Evolutionary conservation across 2,113 vertebrate species (phyloP).

Genomic region (Laticauda colubrina): DNA sequence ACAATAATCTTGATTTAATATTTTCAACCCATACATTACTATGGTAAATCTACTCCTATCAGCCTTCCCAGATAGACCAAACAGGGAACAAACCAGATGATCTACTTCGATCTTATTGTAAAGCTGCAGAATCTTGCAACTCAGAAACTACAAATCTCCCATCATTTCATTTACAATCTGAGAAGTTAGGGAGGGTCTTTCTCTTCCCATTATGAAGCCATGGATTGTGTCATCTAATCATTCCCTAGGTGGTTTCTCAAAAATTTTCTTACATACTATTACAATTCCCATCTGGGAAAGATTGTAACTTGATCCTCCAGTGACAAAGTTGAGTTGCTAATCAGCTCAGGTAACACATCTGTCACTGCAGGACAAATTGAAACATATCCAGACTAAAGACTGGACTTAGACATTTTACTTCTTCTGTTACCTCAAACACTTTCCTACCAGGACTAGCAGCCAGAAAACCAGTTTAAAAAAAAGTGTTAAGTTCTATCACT

Average conservation of each 20-base stretch:
- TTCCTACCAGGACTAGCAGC: background rate
- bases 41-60: background rate
- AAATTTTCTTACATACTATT: background rate
- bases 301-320: background rate
- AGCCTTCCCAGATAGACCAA: too few relatives aligned
- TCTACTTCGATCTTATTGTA: too few relatives aligned
- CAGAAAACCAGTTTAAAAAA: background rate
- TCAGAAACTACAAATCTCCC: too few relatives aligned
- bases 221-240: too few relatives aligned
- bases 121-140: too few relatives aligned
- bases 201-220: too few relatives aligned
- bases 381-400: background rate
- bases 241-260: too few relatives aligned
- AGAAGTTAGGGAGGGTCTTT: too few relatives aligned
- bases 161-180: too few relatives aligned
- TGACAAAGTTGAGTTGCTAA: background rate
- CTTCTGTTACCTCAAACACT: background rate
- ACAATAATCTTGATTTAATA: background rate
- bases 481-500: background rate
- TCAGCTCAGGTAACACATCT: background rate
- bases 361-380: background rate
- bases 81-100: too few relatives aligned
- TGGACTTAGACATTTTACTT: background rate
- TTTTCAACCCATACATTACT: background rate
- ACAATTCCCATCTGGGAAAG: background rate